Evolutionary conservation across 2,797 vertebrate species (phyloP), one percentile per base, ranked within the genome.

Genomic region (Antennarius maculatus): DNA sequence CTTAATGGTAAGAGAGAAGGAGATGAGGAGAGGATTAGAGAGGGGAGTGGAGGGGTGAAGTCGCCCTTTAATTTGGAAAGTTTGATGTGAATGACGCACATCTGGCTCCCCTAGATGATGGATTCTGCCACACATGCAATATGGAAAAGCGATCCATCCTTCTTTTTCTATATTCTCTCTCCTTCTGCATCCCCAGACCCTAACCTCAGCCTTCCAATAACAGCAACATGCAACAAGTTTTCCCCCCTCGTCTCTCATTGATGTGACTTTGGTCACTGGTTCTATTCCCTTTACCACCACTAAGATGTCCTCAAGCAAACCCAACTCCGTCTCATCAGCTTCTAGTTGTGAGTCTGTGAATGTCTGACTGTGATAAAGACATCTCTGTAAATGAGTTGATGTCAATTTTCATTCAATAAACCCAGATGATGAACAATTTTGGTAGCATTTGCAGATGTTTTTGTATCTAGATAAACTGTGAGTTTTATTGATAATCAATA

Each of bases 31-130:
- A 42, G 85, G 82, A 81, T 80, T 84, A 84, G 82, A 77, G 73
- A 59, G 71, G 71, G 81, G 75, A 72, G 76, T 61, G 75, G 75
- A 81, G 76, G 75, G 61, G 76, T 74, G 83, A 85, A 74, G 81
- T 79, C 78, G 72, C 69, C 81, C 81, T 87, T 85, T 89, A 79
- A 90, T 89, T 90, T 91, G 85, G 87, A 91, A 92, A 90, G 84
- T 90, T 89, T 88, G 79, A 90, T 81, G 86, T 81, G 81, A 80
- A 81, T 87, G 78, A 89, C 80, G 74, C 80, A 88, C 86, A 89
- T 87, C 80, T 87, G 86, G 84, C 76, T 84, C 79, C 59, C 70
- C 54, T 39, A 75, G 51, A 84, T 71, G 77, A 83, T 77, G 77
- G 85, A 86, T 82, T 88, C 66, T 68, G 71, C 84, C 75, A 56